Evolutionary conservation across 2,113 vertebrate species (phyloP).

Genomic region (Hippocampus barbouri): DNA sequence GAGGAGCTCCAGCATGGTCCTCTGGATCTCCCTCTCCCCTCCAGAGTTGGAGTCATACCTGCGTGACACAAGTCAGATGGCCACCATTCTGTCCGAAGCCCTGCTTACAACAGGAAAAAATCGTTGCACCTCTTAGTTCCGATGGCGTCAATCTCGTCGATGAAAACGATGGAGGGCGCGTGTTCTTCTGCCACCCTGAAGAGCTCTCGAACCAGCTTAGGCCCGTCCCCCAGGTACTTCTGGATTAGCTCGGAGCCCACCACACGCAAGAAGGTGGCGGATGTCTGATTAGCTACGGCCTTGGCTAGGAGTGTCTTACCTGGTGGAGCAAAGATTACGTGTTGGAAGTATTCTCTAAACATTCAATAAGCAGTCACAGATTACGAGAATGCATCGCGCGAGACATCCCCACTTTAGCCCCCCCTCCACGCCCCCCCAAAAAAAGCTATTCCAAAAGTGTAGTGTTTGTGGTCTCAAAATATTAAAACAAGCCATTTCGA

Average conservation of each 20-base stretch:
- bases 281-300: constrained; percentile 97
- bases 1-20: constrained; percentile 94
- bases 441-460: no score
- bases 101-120: not conserved
- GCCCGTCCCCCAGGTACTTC: constrained; percentile 94
- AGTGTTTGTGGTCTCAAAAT: no score
- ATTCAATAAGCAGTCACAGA: not conserved
- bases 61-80: not conserved
- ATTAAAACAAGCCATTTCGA: no score
- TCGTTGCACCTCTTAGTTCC: constrained; percentile 87
- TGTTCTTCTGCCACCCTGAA: constrained; percentile 96
- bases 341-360: not conserved
- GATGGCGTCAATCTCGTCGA: constrained; percentile 96
- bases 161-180: constrained; percentile 95
- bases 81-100: not conserved
- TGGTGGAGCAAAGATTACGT: constrained; percentile 37
- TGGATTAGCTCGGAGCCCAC: constrained; percentile 97
- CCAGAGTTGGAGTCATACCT: constrained; percentile 98
- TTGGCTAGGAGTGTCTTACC: constrained; percentile 96
- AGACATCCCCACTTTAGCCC: not conserved
- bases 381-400: not conserved
- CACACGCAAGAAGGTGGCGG: constrained; percentile 92
- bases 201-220: constrained; percentile 91
- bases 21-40: constrained; percentile 93
- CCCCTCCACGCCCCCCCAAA: no score